Evolutionary conservation across 2,888 invertebrate species (phyloP), one percentile per base, ranked within the genome.

Genomic region (Limnephilus lunatus): DNA sequence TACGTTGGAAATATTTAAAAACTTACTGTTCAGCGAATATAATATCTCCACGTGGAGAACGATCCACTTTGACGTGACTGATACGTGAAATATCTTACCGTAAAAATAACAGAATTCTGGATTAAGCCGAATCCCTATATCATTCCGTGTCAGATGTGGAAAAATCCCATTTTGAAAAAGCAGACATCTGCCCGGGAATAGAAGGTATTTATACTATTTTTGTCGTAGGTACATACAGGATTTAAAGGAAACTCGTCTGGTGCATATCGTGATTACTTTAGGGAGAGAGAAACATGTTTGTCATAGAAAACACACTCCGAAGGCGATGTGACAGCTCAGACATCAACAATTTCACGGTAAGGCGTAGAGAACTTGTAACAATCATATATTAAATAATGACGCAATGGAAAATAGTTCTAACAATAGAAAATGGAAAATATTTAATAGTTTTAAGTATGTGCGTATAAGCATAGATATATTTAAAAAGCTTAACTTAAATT

Each of bases 231-330:
- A 53, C 32, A 87, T 68, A 68, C 31, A 53, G 31, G 31, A 53
- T 87, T 87, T 53, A 90, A 35, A n/a, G 39, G 83, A 85, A 89
- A 91, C 81, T 88, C 91, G 53, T 88, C 89, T 89, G 91, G 81
- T 91, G 91, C 91, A 91, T 83, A 91, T 89, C 30, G 89, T 89
- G 91, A 91, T 91, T 91, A 83, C 91, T 91, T 91, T 30, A 15
- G 91, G 91, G 91, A 91, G 53, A 91, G 15, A 30, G 19, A 15
- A 32, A 32, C 32, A 82, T 32, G 85, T 86, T 86, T 30, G 85
- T 39, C 44, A 39, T 30, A 86, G 85, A 86, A 82, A 82, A 82
- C 31, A 82, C 12, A 86, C 35, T 25, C 30, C 85, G 85, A 35
- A 30, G 30, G 48, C 48, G 44, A 44, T 14, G 32, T 82, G 68